Conservation (phyloP, 92 coral and sea anemone species). For the Siderastrea siderea region DNA sequence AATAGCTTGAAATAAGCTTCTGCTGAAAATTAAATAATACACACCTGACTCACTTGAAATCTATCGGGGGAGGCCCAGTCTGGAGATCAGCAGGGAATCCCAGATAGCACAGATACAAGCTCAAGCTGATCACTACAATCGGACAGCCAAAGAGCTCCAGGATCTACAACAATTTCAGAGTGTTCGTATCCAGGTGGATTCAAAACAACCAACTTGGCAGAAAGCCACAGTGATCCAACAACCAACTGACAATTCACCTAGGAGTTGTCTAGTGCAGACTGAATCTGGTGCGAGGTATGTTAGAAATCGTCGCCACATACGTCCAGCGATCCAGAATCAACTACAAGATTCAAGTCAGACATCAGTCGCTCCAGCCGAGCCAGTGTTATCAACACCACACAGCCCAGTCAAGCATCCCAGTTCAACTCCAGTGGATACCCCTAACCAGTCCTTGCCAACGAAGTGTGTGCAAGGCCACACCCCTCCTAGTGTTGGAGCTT, state of each 20-base stretch:
- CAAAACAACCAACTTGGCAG: background rate
- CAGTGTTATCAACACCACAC: background rate
- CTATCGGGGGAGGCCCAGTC: background rate
- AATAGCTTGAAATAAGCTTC: too few relatives aligned
- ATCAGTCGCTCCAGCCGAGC: background rate
- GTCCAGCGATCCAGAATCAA: background rate
- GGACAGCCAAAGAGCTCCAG: conserved; percentile 1
- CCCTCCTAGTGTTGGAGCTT: background rate
- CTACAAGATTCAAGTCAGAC: background rate
- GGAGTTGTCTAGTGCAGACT: background rate
- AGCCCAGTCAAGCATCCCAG: conserved; percentile 3
- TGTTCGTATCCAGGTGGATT: background rate
- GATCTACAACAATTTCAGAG: conserved; percentile 7
- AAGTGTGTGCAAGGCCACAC: background rate
- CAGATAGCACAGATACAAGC: conserved; percentile 1
- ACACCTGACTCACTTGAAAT: too few relatives aligned
- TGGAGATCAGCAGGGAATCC: background rate
- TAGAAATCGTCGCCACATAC: background rate
- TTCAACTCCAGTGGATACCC: background rate
- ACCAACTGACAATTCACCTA: background rate
- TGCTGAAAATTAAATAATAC: too few relatives aligned
- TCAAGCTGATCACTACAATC: background rate
- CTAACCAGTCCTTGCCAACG: background rate
- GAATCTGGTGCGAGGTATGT: conserved; percentile 1
- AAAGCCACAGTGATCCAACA: conserved; percentile 7